Base-by-base conservation (phyloP, 1,140 invertebrate genomes). In the Stegodyphus mimosarum region DNA sequence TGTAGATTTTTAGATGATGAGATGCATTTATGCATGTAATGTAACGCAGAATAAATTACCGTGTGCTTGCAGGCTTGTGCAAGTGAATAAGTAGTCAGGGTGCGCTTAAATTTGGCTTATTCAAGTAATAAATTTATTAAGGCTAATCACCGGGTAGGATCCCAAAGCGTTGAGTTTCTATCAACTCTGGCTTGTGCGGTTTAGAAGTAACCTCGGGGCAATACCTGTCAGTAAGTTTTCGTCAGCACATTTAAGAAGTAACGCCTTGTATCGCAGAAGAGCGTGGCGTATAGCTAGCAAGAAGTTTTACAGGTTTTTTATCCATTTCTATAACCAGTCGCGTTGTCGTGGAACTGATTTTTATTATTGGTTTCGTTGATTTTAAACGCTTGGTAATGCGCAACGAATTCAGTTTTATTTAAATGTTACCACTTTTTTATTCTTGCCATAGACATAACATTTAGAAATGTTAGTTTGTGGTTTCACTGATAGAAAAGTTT, bases 81-180 rank as follows among this genome's bases (percentile, higher is more conserved):
- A 33, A 33, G 33, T 33, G 33, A 33, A 33, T 33, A 33, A 33
- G 33, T 3, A 33, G 33, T 33, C 33, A 33, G 33, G 33, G 33
- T 33, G 33, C 33, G 33, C 33, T 67, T 67, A 67, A 15, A 18
- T 18, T n/a, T 18, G 64, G 9, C 11, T 17, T n/a, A 53, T 11
- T 53, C 7, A 9, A 18, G 50, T 80, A 71, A 80, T 80, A 70
- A 80, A 80, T 80, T 80, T 80, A 80, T 80, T 80, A 80, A 63
- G 67, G 66, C 53, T 80, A 80, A 80, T 80, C 78, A 80, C 53
- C 71, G 78, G 78, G 78, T 80, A 71, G 50, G 76, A 78, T 67
- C 76, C 49, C 76, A 18, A 11, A 69, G 10, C 33, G 33, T 33
- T 33, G 33, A 33, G 64, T 64, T 60, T 76, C 60, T 60, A 76